phyloP scores from a whole-genome alignment of 2,888 invertebrate genomes.

The Meteorus cinctellus region DNA sequence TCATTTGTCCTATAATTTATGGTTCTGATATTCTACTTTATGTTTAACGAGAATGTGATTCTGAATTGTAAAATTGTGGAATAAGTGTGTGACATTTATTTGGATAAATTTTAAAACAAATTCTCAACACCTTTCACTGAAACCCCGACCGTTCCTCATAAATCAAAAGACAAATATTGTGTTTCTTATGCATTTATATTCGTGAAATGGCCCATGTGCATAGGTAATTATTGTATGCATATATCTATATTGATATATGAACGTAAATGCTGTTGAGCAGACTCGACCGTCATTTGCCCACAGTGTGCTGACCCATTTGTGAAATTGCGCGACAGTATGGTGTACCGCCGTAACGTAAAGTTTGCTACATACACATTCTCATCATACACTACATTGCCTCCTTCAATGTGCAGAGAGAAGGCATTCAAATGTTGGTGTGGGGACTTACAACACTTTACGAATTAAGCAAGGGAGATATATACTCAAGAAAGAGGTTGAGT shows the following conservation, averaged over 20 bases:
- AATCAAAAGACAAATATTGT: not conserved
- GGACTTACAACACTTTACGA: conserved; percentile 55
- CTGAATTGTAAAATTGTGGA: not conserved
- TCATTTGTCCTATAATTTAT: conserved; percentile 30
- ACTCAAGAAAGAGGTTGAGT: not conserved
- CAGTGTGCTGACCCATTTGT: conserved; percentile 70
- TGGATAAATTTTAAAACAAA: too few relatives aligned
- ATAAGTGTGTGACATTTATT: too few relatives aligned
- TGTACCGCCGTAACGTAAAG: not conserved
- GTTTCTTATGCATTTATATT: too few relatives aligned
- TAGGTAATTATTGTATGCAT: conserved; percentile 11
- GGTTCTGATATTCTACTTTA: not conserved
- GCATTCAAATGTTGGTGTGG: conserved; percentile 11
- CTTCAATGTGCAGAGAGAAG: not conserved
- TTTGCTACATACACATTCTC: conserved; percentile 54
- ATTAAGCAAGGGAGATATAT: conserved; percentile 44
- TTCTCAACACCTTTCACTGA: too few relatives aligned
- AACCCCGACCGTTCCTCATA: not conserved
- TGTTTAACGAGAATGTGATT: not conserved
- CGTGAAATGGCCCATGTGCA: not conserved
- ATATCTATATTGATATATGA: conserved; percentile 1
- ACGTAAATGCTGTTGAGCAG: conserved; percentile 9
- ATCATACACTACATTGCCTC: conserved; percentile 22
- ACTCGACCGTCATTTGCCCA: conserved; percentile 51
- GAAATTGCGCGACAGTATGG: conserved; percentile 63